Base-by-base conservation (phyloP, 1,140 invertebrate species). In the Leucophenga varia region DNA sequence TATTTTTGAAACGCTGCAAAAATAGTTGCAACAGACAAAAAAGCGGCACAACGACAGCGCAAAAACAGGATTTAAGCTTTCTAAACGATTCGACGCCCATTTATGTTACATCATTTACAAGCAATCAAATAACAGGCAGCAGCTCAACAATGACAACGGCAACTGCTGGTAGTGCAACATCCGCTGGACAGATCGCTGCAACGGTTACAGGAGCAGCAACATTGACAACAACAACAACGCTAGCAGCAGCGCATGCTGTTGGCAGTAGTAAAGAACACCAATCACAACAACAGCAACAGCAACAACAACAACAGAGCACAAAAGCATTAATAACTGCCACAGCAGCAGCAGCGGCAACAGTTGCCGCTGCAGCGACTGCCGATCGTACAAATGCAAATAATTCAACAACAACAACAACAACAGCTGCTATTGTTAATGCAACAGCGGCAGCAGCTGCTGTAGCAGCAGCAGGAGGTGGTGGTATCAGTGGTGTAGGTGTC, bases 41-140 rank as follows among this genome's bases (percentile, higher is more conserved):
- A 51, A 78, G 79, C 52, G 69, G 75, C 43, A 50, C 54, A 5
- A 59, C 69, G 18, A 57, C 75, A 21, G 75, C 78, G 49, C 82
- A 84, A 48, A 77, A 79, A 48, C 82, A 84, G 70, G 86, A 88
- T 51, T 75, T 75, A 9, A 75, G 73, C 50, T 75, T 75, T 55
- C 57, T 75, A 4, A 75, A 69, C 19, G 73, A 75, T 18, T 61
- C 72, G 5, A 84, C 84, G 22, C 85, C 87, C 17, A 88, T 90
- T 47, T 90, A 90, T 78, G 87, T 89, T 46, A 90, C 87, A 40
- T 88, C 86, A 43, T 83, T 85, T 49, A 82, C 81, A 59, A 82
- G 83, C 58, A 83, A 82, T 60, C 82, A 84, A 57, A 77, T 80
- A 18, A 73, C 70, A 22, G 78, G 79, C 52, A 77, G 78, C 51